Base-by-base conservation (phyloP, 2,113 vertebrate genomes). In the Mastomys natalensis region DNA sequence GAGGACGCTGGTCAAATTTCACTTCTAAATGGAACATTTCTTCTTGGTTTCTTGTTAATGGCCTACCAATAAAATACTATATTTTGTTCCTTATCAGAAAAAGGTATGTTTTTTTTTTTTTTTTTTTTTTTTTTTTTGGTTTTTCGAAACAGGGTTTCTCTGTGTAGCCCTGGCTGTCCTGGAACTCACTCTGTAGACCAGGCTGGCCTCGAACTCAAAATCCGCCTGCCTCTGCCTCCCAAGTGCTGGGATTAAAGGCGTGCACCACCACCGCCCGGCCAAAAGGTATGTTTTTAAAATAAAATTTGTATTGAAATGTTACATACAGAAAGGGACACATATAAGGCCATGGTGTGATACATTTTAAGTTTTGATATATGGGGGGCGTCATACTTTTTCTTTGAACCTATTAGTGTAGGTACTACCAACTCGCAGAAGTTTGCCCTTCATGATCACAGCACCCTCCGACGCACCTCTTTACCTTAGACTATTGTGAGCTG, bases 81-180 rank as follows among this genome's bases (percentile, higher is more conserved):
- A 92, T 87, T 51, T 82, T 96, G 89, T 92, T 82, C 37, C 51
- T 93, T 94, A 87, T 21, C 45, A 94, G 43, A 77, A 95, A 89
- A 91, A 21, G 37, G 80, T 43, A 29, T 84, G 12, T 60, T 29
- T 73, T 21, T 48, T 26, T n/a, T n/a, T n/a, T n/a, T n/a, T n/a
- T n/a, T n/a, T n/a, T n/a, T n/a, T n/a, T n/a, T n/a, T n/a, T n/a
- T n/a, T n/a, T n/a, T n/a, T n/a, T n/a, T n/a, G n/a, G n/a, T n/a
- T n/a, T n/a, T n/a, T n/a, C n/a, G n/a, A n/a, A n/a, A n/a, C n/a
- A n/a, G n/a, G n/a, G n/a, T n/a, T n/a, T n/a, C n/a, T n/a, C n/a
- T n/a, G n/a, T n/a, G n/a, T n/a, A n/a, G n/a, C n/a, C n/a, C n/a
- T n/a, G n/a, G n/a, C n/a, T n/a, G n/a, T n/a, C n/a, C n/a, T n/a